Base-by-base conservation (phyloP, 2,888 invertebrate species). In the Galerucella nymphaeae region DNA sequence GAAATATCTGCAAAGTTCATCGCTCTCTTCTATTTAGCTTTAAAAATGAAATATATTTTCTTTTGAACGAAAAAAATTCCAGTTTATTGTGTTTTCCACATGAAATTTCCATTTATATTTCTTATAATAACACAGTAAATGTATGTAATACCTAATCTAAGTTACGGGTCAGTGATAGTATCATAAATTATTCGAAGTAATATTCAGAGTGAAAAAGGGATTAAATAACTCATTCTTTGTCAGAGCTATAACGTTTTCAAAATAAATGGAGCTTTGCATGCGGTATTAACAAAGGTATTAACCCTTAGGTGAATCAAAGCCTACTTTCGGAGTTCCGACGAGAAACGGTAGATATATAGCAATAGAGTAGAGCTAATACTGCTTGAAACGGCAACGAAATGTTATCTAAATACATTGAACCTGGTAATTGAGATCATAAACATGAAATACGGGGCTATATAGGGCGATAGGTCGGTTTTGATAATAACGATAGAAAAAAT, bases 351-450 rank as follows among this genome's bases (percentile, higher is more conserved):
- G n/a, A 42, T 13, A 42, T 13, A 55, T 20, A 30, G 55, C 13
- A 64, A 41, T 20, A 63, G 23, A 23, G 55, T 63, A 48, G n/a
- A 48, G n/a, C n/a, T 48, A 14, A 48, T n/a, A 48, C n/a, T 55
- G 70, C 69, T 55, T 11, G 55, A 53, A 69, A 63, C 55, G 57
- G 57, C 63, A 23, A 23, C 42, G 30, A 70, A 70, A 70, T 70
- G 63, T 57, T 63, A 57, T 42, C 55, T 45, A 30, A 55, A 63
- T 63, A 70, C 70, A 57, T 48, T 70, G 70, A 70, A 70, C 70
- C 55, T 16, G 20, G 30, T 64, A 70, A 70, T 70, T 57, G 57
- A 63, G 18, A 42, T 30, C 18, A 63, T 63, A 38, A 58, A 58
- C 13, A 66, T 13, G 10, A 41, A 45, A 41, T 57, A 42, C 38